phyloP scores from a whole-genome alignment of 2,797 vertebrate species.

The Sebastolobus alascanus region DNA sequence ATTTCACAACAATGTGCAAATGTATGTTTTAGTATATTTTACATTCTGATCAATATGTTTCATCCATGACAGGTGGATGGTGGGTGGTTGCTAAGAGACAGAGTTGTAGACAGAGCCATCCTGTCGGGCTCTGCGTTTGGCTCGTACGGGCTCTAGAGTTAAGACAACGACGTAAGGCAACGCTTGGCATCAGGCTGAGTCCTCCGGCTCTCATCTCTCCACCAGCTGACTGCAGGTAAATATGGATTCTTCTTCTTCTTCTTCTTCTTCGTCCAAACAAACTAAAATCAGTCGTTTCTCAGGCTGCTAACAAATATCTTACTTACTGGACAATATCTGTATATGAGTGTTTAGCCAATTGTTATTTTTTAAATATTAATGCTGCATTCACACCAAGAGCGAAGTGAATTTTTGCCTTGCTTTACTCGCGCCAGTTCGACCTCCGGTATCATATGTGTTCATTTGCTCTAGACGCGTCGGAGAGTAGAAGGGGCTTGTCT shows the following conservation, averaged over 20 bases:
- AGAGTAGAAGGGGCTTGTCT: too few relatives aligned
- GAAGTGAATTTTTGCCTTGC: too few relatives aligned
- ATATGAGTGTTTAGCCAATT: too few relatives aligned
- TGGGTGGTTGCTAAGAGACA: slow-evolving; percentile 60
- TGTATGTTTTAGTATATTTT: slow-evolving; percentile 60
- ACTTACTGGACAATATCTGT: too few relatives aligned
- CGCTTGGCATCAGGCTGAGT: slow-evolving; percentile 61
- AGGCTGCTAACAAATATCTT: not conserved
- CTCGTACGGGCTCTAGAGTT: slow-evolving; percentile 66
- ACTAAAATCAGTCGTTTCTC: not conserved
- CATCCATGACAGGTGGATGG: slow-evolving; percentile 15
- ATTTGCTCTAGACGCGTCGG: too few relatives aligned
- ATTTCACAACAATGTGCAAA: slow-evolving; percentile 83
- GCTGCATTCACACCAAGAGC: too few relatives aligned
- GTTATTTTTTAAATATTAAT: too few relatives aligned
- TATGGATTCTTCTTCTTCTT: not conserved
- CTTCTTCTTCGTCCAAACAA: too few relatives aligned
- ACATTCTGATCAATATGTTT: slow-evolving; percentile 71
- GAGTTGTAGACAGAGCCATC: slow-evolving; percentile 63
- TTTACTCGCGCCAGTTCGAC: too few relatives aligned
- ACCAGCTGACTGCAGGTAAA: not conserved
- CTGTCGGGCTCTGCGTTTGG: slow-evolving; percentile 58
- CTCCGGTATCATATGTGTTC: too few relatives aligned
- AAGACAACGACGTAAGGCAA: slow-evolving; percentile 85
- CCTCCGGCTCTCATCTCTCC: slow-evolving; percentile 34